These are phyloP conservation scores for Maconellicoccus hirsutus DNA, from an alignment of 1,140 invertebrate species.

Conservation along the genomic window DNA sequence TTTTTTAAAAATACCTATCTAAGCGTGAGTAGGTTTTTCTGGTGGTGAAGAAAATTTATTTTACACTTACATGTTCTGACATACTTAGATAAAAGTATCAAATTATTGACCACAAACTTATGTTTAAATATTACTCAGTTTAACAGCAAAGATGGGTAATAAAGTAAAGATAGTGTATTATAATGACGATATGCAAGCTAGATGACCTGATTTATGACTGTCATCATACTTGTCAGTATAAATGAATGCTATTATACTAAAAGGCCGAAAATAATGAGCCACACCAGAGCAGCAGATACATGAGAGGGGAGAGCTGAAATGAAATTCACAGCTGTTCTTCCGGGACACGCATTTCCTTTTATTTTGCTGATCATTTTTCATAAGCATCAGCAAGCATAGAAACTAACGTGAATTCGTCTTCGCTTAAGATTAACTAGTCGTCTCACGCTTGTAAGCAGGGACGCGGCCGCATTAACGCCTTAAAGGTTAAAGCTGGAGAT, in stretches of 20 bases:
- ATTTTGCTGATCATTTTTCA: slow-evolving; percentile 19
- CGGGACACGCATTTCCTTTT: slow-evolving; percentile 21
- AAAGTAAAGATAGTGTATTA: slow-evolving; percentile 19
- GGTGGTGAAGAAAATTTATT: too few relatives aligned
- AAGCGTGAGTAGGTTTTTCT: too few relatives aligned
- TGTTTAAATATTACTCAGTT: slow-evolving; percentile 11
- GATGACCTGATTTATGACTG: slow-evolving; percentile 22
- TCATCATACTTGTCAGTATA: slow-evolving; percentile 20
- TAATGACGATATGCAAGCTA: neutral
- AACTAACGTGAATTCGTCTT: slow-evolving; percentile 20
- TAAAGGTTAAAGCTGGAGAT: slow-evolving; percentile 18
- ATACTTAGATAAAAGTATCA: neutral
- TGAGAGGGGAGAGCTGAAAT: neutral
- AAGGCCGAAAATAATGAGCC: slow-evolving; percentile 19
- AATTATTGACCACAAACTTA: neutral
- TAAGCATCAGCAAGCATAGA: slow-evolving; percentile 15
- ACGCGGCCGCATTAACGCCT: slow-evolving; percentile 12
- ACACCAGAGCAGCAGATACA: neutral
- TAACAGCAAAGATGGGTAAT: neutral
- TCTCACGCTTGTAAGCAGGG: slow-evolving; percentile 15
- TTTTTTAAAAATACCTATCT: too few relatives aligned
- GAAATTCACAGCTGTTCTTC: slow-evolving; percentile 22
- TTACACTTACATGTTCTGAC: too few relatives aligned
- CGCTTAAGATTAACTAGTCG: slow-evolving; percentile 16
- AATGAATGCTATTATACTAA: slow-evolving; percentile 21